Evolutionary conservation across 1,140 invertebrate species (phyloP).

Genomic region (Metaphire vulgaris): DNA sequence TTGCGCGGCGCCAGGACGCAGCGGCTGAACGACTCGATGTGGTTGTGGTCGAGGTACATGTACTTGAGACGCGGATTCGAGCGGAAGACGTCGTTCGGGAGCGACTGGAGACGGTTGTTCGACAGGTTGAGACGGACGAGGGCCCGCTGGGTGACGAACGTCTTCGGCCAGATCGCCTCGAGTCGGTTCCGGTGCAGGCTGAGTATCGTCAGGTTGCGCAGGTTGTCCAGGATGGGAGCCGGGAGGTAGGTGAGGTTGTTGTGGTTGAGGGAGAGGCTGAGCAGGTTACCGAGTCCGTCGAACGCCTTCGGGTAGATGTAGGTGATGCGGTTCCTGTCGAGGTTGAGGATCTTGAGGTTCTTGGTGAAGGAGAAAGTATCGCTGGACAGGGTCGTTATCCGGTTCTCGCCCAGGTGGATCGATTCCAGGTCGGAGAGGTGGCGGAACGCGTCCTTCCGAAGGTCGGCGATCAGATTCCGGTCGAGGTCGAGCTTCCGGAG

Average conservation of each 20-base stretch:
- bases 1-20: not conserved
- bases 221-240: not conserved
- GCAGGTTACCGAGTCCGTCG: slow-evolving; percentile 61
- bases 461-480: not conserved
- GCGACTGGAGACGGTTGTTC: not conserved
- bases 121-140: slow-evolving; percentile 8
- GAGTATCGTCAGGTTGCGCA: slow-evolving; percentile 60
- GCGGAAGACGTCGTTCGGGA: slow-evolving; percentile 4
- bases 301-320: slow-evolving; percentile 66
- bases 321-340: slow-evolving; percentile 60
- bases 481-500: slow-evolving; percentile 19
- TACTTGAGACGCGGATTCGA: not conserved
- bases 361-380: slow-evolving; percentile 1
- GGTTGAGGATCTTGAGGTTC: slow-evolving; percentile 15
- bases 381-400: not conserved
- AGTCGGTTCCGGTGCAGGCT: slow-evolving; percentile 66
- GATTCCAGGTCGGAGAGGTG: not conserved
- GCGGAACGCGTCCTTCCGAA: slow-evolving; percentile 1
- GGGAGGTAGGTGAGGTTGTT: slow-evolving; percentile 6
- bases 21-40: not conserved
- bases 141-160: not conserved
- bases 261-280: slow-evolving; percentile 59
- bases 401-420: slow-evolving; percentile 9
- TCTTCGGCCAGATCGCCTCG: slow-evolving; percentile 16
- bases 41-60: slow-evolving; percentile 5